Base-by-base conservation (phyloP, 2,888 invertebrate genomes). In the Cantharis lateralis region DNA sequence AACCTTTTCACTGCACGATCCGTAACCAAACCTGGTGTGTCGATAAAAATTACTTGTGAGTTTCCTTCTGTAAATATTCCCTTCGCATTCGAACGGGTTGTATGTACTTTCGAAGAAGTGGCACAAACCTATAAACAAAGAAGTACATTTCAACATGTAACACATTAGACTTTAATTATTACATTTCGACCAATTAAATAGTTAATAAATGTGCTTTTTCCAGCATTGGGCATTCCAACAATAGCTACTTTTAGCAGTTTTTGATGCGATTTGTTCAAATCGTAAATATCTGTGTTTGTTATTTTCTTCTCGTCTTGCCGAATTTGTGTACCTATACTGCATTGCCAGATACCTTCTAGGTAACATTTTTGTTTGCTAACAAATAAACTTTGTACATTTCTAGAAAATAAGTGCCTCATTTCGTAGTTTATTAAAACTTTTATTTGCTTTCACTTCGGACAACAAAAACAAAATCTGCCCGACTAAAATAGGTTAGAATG, bases 161-260 rank as follows among this genome's bases (percentile, higher is more conserved):
- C 16, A 13, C 61, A 20, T 3, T 68, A 70, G 72, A 74, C 72
- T 7, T 48, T 1, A 48, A n/a, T 48, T n/a, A 87, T 86, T 88
- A 96, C 96, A 87, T 93, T 93, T 87, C 95, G 91, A 79, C 94
- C 93, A 72, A 96, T 91, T 24, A 99, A 90, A 84, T 92, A 91
- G 88, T 99, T 99, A 26, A 98, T 95, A 28, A 99, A 90, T 0
- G 98, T 98, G 86, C 98, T 98, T 88, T 99, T 99, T 24, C 99
- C 99, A 70, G 94, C 94, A 91, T 99, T 99, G 3, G 99, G 98
- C 13, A 95, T 91, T 2, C 99, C 99, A 81, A 99, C 92, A 18
- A 99, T 93, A 9, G 98, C 96, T 26, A 97, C 93, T 88, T 92
- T 93, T n/a, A 48, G 9, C 9, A 48, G 7, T 48, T 48, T 48